Evolutionary conservation across 1,140 invertebrate species (phyloP), one percentile per base, ranked within the genome.

Genomic region (Pomacea maculata): DNA sequence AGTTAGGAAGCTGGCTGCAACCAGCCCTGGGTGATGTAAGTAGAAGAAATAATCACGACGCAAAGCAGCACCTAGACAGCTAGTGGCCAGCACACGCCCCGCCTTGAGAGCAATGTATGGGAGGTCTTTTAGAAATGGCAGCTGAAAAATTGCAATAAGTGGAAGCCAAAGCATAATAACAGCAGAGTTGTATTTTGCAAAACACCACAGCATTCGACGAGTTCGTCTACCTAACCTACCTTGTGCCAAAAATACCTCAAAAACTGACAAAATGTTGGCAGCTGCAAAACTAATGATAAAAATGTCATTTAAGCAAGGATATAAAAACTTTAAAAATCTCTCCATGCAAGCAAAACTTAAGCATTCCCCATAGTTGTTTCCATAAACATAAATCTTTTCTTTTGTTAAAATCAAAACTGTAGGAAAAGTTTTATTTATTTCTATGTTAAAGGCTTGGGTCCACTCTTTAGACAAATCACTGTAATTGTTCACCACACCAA

Each of bases 271-370:
- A 80, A 91, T 83, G 87, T 93, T 93, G 64, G 91, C 89, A 21
- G 93, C 77, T 34, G 92, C 79, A 57, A 93, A 86, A 85, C 89
- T 92, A 45, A 89, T 86, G 7, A 93, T 85, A 86, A 93, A 93
- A 14, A 93, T 84, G 86, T 93, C 93, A 90, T 93, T 93, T 54
- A 92, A 88, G 86, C 93, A 93, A 12, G 93, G 93, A 84, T 92
- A 90, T 15, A 93, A 84, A 64, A 88, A 88, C 83, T 89, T 89
- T 25, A 93, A 85, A 84, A 92, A 92, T 34, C 88, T 83, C 85
- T 92, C 92, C 91, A 93, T 91, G 5, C 90, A 87, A 73, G 84
- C 82, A 83, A 91, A 93, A 77, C 90, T 92, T 67, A 91, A 88
- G 80, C 89, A 87, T 87, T 93, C 92, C 19, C 90, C 90, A 77